Evolutionary conservation across 2,888 invertebrate genomes (phyloP), one percentile per base, ranked within the genome.

Genomic region (Xestoiulus laeticollis): DNA sequence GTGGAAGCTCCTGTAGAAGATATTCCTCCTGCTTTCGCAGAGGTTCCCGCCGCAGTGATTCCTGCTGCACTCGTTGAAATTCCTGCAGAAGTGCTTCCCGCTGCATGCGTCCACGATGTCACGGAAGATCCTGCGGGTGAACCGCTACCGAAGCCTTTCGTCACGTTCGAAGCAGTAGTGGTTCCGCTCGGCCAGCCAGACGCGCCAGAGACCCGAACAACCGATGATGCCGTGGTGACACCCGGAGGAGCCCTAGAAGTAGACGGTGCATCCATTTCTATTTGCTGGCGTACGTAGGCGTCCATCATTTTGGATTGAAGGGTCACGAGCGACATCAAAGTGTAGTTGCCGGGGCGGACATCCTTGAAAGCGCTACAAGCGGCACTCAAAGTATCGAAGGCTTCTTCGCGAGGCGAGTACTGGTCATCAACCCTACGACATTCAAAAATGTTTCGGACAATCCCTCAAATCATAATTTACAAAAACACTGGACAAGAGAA

Each of bases 291-390:
- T 14, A 84, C 84, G 33, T 38, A 84, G 22, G 43, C 43, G 22
- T 84, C 84, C 84, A 84, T 84, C 43, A 84, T 84, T 10, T 84
- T 84, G 33, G 84, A 84, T 6, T 84, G 84, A 14, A 84, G 84
- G 43, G 43, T 4, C 33, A 84, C 22, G 33, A 84, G 84, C 19
- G 84, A 84, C 33, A 43, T 1, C 33, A 84, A 8, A 6, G 84
- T 84, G 22, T 38, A 33, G 16, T 84, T 84, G 43, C 33, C n/a
- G n/a, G 84, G 33, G 3, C 43, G 33, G 33, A 84, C 22, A 10
- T 38, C 43, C 33, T 84, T 33, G 33, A 84, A 43, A 38, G 84
- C 33, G 33, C n/a, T 43, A 22, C 84, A 84, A 84, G 84, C 84
- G 32, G 43, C 33, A 43, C 43, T 43, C 33, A 84, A 10, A 0